phyloP scores from a whole-genome alignment of 2,113 vertebrate genomes.

The Salvelinus namaycush region DNA sequence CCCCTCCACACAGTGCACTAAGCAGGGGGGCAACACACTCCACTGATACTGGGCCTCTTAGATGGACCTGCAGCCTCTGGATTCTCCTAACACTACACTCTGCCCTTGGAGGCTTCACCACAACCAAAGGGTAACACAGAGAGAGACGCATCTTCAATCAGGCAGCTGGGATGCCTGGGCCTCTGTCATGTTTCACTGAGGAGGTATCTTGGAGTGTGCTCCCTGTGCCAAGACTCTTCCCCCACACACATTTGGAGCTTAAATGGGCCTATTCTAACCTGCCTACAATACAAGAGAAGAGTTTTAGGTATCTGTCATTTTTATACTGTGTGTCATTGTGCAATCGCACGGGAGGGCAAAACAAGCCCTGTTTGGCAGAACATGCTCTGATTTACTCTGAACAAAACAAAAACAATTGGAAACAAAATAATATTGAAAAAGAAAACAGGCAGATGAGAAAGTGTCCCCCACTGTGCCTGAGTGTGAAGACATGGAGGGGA shows the following conservation, averaged over 20 bases:
- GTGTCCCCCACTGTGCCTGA: conserved; percentile 37
- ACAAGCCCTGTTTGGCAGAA: not conserved
- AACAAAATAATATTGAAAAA: not conserved
- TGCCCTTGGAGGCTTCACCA: conserved; percentile 17
- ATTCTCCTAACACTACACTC: conserved; percentile 22
- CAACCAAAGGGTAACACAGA: not conserved
- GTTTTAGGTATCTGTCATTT: conserved; percentile 10
- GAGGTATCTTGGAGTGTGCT: conserved; percentile 2
- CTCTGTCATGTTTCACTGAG: conserved; percentile 34
- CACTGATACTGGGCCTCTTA: conserved; percentile 22
- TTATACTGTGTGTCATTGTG: conserved; percentile 24
- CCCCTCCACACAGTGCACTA: conserved; percentile 16
- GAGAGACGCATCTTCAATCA: conserved; percentile 39
- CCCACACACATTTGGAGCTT: conserved; percentile 11
- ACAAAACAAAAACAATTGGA: conserved; percentile 26
- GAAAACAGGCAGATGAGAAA: conserved; percentile 15
- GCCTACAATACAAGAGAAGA: not conserved
- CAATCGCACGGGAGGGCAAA: conserved; percentile 13
- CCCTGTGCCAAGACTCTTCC: conserved; percentile 8
- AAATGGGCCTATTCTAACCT: not conserved
- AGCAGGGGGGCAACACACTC: conserved; percentile 34
- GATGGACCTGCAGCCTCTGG: conserved; percentile 22
- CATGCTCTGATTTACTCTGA: not conserved
- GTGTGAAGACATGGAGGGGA: conserved; percentile 23
- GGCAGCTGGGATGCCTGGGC: conserved; percentile 9